Conservation (phyloP, 2,888 invertebrate genomes). For the Oligia fasciuncula region DNA sequence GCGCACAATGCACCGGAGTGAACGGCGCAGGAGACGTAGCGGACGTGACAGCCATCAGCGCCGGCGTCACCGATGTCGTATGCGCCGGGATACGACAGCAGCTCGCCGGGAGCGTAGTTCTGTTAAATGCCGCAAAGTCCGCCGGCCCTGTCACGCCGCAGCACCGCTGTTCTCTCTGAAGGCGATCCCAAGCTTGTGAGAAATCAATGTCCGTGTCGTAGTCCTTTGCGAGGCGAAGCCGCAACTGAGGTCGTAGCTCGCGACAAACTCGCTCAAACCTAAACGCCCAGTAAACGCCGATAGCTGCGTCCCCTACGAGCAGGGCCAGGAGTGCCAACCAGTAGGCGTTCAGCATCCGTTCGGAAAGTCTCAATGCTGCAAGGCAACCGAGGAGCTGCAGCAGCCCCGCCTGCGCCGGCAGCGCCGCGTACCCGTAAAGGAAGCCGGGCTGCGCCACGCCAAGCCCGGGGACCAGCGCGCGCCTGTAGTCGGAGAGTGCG, state of each 20-base stretch:
- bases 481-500: constrained; percentile 93
- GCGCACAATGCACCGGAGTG: constrained; percentile 85
- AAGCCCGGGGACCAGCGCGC: constrained; percentile 93
- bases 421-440: constrained; percentile 95
- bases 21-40: constrained; percentile 80
- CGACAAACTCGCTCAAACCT: constrained; percentile 93
- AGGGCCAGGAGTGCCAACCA: constrained; percentile 95
- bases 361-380: constrained; percentile 94
- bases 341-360: constrained; percentile 95
- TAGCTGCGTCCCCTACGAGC: constrained; percentile 95
- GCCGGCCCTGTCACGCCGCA: constrained; percentile 93
- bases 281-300: constrained; percentile 96
- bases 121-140: constrained; percentile 87
- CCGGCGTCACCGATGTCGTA: constrained; percentile 87
- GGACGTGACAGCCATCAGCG: constrained; percentile 83
- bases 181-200: constrained; percentile 94
- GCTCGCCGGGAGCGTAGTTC: constrained; percentile 84
- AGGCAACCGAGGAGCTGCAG: constrained; percentile 95
- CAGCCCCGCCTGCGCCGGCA: constrained; percentile 93
- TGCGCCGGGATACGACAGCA: constrained; percentile 87
- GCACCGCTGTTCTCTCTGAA: constrained; percentile 93
- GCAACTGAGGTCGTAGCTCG: constrained; percentile 92
- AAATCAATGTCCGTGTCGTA: constrained; percentile 93
- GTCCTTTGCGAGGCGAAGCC: constrained; percentile 91
- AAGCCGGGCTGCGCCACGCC: constrained; percentile 95